Conservation (phyloP, 2,113 vertebrate genomes). For the Nannobrachium achirus region DNA sequence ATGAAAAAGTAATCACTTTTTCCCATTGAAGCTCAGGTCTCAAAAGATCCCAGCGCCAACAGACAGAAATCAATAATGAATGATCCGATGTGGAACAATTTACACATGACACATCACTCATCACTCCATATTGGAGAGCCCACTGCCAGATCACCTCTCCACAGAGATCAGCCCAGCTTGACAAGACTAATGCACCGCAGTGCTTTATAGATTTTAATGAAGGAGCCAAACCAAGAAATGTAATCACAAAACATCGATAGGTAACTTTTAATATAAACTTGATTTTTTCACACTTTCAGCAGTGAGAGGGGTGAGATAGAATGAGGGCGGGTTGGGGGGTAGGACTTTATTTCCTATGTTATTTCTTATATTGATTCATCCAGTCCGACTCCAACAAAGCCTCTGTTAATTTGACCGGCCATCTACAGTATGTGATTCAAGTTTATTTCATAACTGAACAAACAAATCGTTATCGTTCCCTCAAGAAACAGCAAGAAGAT, state of each 20-base stretch:
- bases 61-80: constrained; percentile 76
- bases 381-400: constrained; percentile 11
- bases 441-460: constrained; percentile 39
- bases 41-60: constrained; percentile 64
- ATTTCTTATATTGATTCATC: constrained; percentile 46
- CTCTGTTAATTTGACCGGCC: constrained; percentile 25
- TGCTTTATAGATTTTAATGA: constrained; percentile 37
- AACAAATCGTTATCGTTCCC: neutral
- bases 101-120: constrained; percentile 71
- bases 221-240: constrained; percentile 35
- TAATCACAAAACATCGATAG: constrained; percentile 38
- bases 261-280: constrained; percentile 38
- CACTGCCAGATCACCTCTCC: constrained; percentile 46
- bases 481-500: constrained; percentile 3
- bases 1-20: constrained; percentile 79
- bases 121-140: constrained; percentile 69
- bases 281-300: constrained; percentile 7
- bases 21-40: constrained; percentile 51
- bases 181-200: constrained; percentile 46
- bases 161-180: constrained; percentile 37
- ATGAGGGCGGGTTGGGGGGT: neutral
- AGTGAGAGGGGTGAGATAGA: neutral
- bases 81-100: constrained; percentile 78
- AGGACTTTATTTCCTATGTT: constrained; percentile 14
- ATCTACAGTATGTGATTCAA: constrained; percentile 30